phyloP scores from a whole-genome alignment of 2,797 vertebrate genomes.

The Diceros bicornis region DNA sequence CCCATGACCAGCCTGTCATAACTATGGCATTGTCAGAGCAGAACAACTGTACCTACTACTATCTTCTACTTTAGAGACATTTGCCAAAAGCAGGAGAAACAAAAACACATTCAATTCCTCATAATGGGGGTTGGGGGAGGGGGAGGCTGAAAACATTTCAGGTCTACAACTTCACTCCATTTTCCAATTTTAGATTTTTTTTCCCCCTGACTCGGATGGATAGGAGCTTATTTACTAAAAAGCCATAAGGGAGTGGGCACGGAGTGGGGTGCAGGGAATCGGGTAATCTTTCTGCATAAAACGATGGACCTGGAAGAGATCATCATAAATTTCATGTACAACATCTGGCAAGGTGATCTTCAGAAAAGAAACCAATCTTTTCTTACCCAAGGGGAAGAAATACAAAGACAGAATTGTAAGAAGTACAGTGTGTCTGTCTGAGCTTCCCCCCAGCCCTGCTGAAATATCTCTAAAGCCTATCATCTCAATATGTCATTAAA shows the following conservation, averaged over 20 bases:
- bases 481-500: neutral
- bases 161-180: neutral
- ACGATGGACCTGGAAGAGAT: neutral
- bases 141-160: neutral
- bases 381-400: neutral
- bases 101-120: slow-evolving; percentile 1
- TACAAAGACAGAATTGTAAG: neutral
- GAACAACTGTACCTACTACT: neutral
- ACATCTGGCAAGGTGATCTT: neutral
- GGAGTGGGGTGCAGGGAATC: too few relatives aligned
- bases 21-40: rapidly evolving
- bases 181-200: neutral
- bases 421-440: neutral
- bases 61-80: neutral
- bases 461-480: neutral
- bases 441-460: neutral
- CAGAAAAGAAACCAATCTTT: neutral
- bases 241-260: neutral
- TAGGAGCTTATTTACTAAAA: neutral
- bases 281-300: neutral
- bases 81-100: neutral
- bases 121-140: neutral
- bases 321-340: neutral
- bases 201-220: neutral
- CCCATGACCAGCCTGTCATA: neutral